These are phyloP conservation scores for Gallirallus australis DNA, from an alignment of 2,797 vertebrate genomes.

Conservation along the genomic window DNA sequence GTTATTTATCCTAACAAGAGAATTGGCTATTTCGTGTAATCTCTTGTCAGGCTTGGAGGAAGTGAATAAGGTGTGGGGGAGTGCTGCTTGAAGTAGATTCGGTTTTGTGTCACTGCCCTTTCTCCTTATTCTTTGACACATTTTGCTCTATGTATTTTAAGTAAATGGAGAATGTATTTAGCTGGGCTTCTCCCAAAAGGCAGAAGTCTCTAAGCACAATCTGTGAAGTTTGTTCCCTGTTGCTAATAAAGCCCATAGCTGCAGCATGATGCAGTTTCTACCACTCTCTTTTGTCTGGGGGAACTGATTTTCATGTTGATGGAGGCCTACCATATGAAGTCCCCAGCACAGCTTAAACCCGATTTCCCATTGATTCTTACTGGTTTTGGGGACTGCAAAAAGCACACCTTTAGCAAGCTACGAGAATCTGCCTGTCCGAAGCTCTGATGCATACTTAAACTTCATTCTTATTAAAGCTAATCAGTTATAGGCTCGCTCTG, in stretches of 20 bases:
- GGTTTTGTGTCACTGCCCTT: not conserved
- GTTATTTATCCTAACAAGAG: not conserved
- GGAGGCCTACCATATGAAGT: not conserved
- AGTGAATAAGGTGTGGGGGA: not conserved
- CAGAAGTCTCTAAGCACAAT: not conserved
- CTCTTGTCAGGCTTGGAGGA: not conserved
- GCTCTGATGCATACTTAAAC: not conserved
- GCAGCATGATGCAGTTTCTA: not conserved
- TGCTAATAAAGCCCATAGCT: not conserved
- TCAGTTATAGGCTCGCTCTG: slow-evolving; percentile 49
- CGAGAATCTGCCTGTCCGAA: not conserved
- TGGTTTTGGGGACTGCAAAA: not conserved
- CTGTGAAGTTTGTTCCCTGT: not conserved
- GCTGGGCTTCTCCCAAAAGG: not conserved
- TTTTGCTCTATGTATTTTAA: not conserved
- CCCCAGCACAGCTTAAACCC: not conserved
- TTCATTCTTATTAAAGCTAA: slow-evolving; percentile 9
- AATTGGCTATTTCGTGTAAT: not conserved
- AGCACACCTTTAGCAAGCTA: not conserved
- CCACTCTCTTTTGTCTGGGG: not conserved
- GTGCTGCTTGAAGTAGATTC: not conserved
- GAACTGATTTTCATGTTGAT: not conserved
- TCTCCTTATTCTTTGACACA: not conserved
- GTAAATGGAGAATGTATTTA: not conserved
- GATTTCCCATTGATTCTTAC: not conserved